Percentiles rank a stretch among this genome's conserved stretches.
Evolutionary conservation across 2,888 invertebrate species (phyloP).

Genomic region (Tuta absoluta): DNA sequence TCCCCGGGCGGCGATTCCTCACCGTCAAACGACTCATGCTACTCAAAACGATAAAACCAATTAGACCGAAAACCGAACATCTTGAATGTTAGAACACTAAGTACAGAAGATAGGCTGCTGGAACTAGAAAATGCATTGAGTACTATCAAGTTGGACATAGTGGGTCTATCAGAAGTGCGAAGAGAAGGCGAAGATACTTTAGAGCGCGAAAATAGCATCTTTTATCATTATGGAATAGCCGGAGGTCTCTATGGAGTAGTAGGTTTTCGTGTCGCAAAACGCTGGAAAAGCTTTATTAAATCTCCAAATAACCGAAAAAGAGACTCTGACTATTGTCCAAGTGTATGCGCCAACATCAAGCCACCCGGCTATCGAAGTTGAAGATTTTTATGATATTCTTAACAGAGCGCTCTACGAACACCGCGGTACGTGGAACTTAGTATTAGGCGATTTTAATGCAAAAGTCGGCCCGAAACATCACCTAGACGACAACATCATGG

Average conservation of each 20-base stretch:
- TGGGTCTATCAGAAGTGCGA: slow-evolving; percentile 8
- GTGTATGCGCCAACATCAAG: neutral
- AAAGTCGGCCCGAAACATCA: neutral
- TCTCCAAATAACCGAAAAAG: neutral
- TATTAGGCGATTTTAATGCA: no score
- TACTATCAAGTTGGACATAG: neutral
- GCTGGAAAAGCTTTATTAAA: neutral
- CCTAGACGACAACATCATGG: neutral
- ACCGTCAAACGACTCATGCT: no score
- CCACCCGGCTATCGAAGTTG: neutral
- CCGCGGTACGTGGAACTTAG: neutral
- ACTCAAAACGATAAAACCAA: no score
- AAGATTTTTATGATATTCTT: neutral
- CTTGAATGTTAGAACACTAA: neutral
- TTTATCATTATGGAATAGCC: neutral
- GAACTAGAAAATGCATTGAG: slow-evolving; percentile 7
- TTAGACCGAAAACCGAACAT: no score
- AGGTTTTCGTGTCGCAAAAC: neutral
- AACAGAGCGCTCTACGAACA: neutral
- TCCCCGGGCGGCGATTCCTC: no score
- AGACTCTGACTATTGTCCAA: no score
- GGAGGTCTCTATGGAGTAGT: neutral
- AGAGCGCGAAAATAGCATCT: neutral
- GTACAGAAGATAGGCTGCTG: neutral
- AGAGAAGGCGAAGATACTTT: slow-evolving; percentile 1